These are phyloP conservation scores for Neoascia interrupta DNA, from an alignment of 2,888 invertebrate species.

Conservation along the genomic window DNA sequence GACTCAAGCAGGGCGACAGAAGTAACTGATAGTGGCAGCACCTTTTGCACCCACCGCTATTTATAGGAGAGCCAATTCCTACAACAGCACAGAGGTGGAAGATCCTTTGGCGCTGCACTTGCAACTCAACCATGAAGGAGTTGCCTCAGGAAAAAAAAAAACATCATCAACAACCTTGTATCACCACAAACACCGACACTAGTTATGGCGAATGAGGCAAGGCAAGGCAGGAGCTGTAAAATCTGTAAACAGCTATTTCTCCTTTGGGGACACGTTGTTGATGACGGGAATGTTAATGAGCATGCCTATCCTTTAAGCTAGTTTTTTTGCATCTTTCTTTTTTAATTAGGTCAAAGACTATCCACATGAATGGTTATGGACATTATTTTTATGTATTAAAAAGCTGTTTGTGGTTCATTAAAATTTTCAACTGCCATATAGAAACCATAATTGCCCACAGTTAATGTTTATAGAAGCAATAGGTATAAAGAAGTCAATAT, in stretches of 20 bases:
- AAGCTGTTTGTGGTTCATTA: constrained; percentile 5
- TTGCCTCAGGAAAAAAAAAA: constrained; percentile 18
- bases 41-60: constrained; percentile 32
- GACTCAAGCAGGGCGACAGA: constrained; percentile 10
- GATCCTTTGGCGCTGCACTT: constrained; percentile 21
- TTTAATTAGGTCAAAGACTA: constrained; percentile 65
- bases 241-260: constrained; percentile 44
- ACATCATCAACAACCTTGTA: constrained; percentile 26
- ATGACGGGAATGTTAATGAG: constrained; percentile 46
- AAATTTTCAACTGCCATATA: too few relatives aligned
- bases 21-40: constrained; percentile 37
- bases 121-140: constrained; percentile 25
- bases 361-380: constrained; percentile 54
- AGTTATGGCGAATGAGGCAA: too few relatives aligned
- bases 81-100: neutral
- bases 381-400: constrained; percentile 44
- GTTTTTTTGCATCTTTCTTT: constrained; percentile 16
- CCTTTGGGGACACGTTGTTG: constrained; percentile 48
- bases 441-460: too few relatives aligned
- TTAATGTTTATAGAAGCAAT: too few relatives aligned
- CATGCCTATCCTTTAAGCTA: constrained; percentile 25
- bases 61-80: constrained; percentile 36
- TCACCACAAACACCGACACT: too few relatives aligned
- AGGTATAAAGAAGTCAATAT: too few relatives aligned
- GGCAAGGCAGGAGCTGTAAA: constrained; percentile 6